These are phyloP conservation scores for Drosophila oshimai DNA, from an alignment of 1,140 invertebrate species.

Conservation along the genomic window DNA sequence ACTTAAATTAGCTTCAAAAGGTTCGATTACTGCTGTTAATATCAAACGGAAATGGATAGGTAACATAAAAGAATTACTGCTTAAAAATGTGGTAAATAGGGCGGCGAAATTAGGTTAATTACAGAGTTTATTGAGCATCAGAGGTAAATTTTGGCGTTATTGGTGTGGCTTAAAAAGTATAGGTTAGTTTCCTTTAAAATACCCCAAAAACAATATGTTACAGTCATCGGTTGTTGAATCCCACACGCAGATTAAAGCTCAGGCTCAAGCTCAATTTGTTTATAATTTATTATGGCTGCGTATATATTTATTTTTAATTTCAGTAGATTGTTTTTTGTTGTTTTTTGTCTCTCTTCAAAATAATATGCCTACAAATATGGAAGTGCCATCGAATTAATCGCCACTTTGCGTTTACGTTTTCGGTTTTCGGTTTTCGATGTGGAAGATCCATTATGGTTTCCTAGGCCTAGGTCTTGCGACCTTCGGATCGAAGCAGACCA, in stretches of 20 bases:
- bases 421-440: constrained; percentile 44
- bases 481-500: constrained; percentile 40
- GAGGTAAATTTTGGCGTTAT: not conserved
- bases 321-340: constrained; percentile 26
- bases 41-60: not conserved
- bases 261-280: constrained; percentile 42
- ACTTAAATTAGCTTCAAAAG: not conserved
- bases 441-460: constrained; percentile 55
- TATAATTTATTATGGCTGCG: constrained; percentile 57
- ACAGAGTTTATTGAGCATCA: not conserved
- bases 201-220: constrained; percentile 6
- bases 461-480: constrained; percentile 48
- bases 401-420: constrained; percentile 59
- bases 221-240: constrained; percentile 5
- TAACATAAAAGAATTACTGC: not conserved
- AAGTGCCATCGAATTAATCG: constrained; percentile 78
- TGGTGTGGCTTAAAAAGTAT: not conserved
- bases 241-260: constrained; percentile 34
- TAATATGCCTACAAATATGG: constrained; percentile 74
- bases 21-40: not conserved
- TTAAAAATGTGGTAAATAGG: constrained; percentile 8
- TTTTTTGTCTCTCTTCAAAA: constrained; percentile 46
- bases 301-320: constrained; percentile 46
- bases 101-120: constrained; percentile 6
- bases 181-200: constrained; percentile 17